Percentiles rank a stretch among this genome's conserved stretches.
phyloP scores from a whole-genome alignment of 2,113 vertebrate species.

The Eolophus roseicapilla region DNA sequence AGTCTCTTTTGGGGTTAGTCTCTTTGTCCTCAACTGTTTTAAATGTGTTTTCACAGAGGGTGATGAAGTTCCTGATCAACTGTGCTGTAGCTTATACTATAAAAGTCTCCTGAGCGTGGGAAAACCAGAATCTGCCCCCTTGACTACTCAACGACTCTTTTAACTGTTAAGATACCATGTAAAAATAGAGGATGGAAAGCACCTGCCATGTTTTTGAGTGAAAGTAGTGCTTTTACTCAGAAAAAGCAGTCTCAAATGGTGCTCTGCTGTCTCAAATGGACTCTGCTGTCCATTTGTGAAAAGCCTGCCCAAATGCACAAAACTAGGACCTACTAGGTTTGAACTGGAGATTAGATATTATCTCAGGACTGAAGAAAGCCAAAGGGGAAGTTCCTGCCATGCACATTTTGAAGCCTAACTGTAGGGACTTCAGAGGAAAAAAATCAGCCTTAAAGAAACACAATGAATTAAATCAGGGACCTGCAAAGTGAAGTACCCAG shows the following conservation, averaged over 20 bases:
- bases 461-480: background rate
- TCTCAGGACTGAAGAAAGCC: background rate
- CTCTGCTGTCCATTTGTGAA: accelerated
- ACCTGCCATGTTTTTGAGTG: background rate
- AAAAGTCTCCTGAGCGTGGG: background rate
- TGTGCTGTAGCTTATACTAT: background rate
- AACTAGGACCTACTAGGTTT: background rate
- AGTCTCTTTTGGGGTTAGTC: background rate
- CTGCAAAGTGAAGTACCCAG: background rate
- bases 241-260: too few species aligned
- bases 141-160: background rate
- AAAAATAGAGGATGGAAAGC: background rate
- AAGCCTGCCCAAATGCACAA: background rate
- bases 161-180: background rate
- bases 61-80: background rate
- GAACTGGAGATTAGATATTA: background rate
- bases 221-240: background rate
- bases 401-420: background rate
- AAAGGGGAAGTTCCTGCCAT: background rate
- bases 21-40: background rate
- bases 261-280: too few species aligned
- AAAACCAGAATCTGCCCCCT: background rate
- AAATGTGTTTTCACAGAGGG: background rate
- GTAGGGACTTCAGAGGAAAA: background rate
- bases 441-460: background rate